phyloP scores from a whole-genome alignment of 1,140 invertebrate genomes.

The Drosophila erecta region DNA sequence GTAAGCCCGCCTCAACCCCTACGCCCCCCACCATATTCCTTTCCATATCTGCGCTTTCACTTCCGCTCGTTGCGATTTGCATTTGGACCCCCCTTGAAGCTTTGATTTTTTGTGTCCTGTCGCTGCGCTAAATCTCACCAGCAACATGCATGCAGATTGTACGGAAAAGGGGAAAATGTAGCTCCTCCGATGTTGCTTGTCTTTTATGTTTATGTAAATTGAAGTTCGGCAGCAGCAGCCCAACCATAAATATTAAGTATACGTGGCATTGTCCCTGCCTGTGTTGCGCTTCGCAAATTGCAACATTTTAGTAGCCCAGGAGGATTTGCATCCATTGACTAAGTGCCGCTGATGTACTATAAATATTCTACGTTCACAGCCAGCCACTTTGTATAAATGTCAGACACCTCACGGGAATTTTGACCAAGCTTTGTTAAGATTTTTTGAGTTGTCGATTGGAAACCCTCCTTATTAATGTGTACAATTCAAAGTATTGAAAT shows the following conservation, averaged over 20 bases:
- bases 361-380: conserved; percentile 6
- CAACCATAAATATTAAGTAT: conserved; percentile 78
- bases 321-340: conserved; percentile 58
- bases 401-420: conserved; percentile 3
- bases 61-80: conserved; percentile 56
- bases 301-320: conserved; percentile 50
- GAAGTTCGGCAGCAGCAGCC: conserved; percentile 60
- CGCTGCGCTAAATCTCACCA: conserved; percentile 66
- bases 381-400: conserved; percentile 14
- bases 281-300: conserved; percentile 52
- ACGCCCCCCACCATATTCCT: neutral
- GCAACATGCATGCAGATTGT: conserved; percentile 51
- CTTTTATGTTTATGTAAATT: conserved; percentile 83
- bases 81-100: conserved; percentile 55
- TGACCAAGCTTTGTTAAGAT: neutral
- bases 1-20: neutral
- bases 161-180: neutral
- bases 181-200: conserved; percentile 54
- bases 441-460: too few relatives aligned
- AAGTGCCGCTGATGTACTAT: conserved; percentile 32
- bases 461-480: too few relatives aligned
- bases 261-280: conserved; percentile 51
- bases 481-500: too few relatives aligned
- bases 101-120: conserved; percentile 80
- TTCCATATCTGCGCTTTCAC: conserved; percentile 38